Evolutionary conservation across 2,888 invertebrate genomes (phyloP), one percentile per base, ranked within the genome.

Genomic region (Amphipoea oculea): DNA sequence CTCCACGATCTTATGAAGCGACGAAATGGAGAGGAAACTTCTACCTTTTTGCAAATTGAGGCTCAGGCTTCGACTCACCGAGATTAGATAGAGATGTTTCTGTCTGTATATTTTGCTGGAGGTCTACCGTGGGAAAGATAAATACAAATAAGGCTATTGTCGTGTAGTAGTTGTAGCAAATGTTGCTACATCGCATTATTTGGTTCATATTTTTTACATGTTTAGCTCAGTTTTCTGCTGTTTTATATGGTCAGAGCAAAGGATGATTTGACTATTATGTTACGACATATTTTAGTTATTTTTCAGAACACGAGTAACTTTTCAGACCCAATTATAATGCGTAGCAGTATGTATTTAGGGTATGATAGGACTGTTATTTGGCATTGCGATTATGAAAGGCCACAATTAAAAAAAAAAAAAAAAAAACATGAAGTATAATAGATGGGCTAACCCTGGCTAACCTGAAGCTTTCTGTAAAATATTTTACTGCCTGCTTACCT

Each of bases 31-130:
- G 89, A 86, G 86, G 89, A 91, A 92, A 92, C 82, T 92, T 90
- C 89, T 89, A 90, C 90, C 88, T 91, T 90, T 91, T 92, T 90
- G 89, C 91, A 92, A 93, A 93, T 93, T 93, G 92, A 88, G 90
- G 89, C 91, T 91, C 88, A 89, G 54, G 84, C 79, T 85, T 79
- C 77, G 76, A 89, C 89, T 89, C 88, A 88, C 89, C 57, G 89
- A 92, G 91, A 92, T 93, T 92, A 90, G 88, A 91, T 92, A 86
- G 81, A 91, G 86, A 86, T 89, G 79, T 89, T 89, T 68, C 81
- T 77, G 79, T 85, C 86, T 87, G 79, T 81, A 82, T 88, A 89
- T 89, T 86, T 78, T 73, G 48, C 81, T 57, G 76, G 70, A 70
- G 69, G 65, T 73, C 76, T 81, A 23, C 71, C 78, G 73, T 73